A percentile compares a stretch with the other conserved stretches of the same genome.
These are phyloP conservation scores for Corythornis cristatus DNA, from an alignment of 2,113 vertebrate genomes.

Conservation along the genomic window DNA sequence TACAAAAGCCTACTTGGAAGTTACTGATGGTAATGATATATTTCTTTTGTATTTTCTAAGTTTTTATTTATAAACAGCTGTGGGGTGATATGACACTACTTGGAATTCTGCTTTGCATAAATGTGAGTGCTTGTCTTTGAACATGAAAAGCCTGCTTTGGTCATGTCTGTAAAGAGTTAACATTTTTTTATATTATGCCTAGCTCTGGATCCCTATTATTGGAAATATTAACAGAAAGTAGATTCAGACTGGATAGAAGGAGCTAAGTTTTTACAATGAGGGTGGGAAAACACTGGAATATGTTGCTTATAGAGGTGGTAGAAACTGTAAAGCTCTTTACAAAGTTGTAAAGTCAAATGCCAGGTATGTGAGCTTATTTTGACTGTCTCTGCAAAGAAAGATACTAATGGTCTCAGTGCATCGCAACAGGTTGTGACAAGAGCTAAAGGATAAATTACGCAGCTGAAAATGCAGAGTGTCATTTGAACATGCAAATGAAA, in stretches of 20 bases:
- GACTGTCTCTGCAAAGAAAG: not conserved
- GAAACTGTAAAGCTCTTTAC: not conserved
- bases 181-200: not conserved
- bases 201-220: not conserved
- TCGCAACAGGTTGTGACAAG: not conserved
- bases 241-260: too few species aligned
- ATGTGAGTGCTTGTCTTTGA: not conserved
- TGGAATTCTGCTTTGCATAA: not conserved
- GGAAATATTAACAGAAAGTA: not conserved
- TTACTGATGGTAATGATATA: slow-evolving; percentile 90
- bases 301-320: too few species aligned
- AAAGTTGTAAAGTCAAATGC: not conserved
- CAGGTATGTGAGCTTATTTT: not conserved
- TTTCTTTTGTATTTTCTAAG: slow-evolving; percentile 20
- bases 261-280: too few species aligned
- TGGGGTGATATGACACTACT: not conserved
- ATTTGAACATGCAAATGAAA: slow-evolving; percentile 54
- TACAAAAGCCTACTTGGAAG: slow-evolving; percentile 96
- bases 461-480: not conserved
- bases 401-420: not conserved
- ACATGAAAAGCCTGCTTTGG: not conserved
- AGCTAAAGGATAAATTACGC: not conserved
- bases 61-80: not conserved
- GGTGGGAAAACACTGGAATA: too few species aligned
- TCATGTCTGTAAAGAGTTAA: not conserved